A percentile compares a stretch with the other conserved stretches of the same genome.
These are phyloP conservation scores for Phaonia tiefii DNA, from an alignment of 2,888 invertebrate species.

Conservation along the genomic window DNA sequence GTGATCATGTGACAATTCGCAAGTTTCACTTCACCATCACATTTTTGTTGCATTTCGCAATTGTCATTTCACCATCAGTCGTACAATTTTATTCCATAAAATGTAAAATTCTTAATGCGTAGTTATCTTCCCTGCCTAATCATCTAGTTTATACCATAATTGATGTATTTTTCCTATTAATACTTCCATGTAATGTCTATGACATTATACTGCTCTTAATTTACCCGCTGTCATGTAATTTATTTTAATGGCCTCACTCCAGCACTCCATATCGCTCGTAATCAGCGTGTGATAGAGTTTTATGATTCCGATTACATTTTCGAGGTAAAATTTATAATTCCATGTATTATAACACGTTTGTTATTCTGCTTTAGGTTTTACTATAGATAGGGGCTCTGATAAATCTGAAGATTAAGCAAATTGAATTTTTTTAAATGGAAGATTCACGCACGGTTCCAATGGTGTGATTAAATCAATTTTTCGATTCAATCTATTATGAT, in stretches of 20 bases:
- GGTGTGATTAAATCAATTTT: no score
- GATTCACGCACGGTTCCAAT: no score
- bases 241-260: not conserved
- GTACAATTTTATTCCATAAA: no score
- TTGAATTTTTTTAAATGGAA: no score
- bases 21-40: no score
- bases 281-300: not conserved
- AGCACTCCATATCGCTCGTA: not conserved
- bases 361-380: not conserved
- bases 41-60: no score
- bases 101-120: no score
- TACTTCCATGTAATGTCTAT: not conserved
- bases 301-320: slow-evolving; percentile 9
- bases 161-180: not conserved
- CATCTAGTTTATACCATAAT: slow-evolving; percentile 2
- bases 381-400: not conserved
- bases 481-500: no score
- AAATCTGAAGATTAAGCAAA: not conserved
- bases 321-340: slow-evolving; percentile 2
- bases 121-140: no score
- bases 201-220: not conserved
- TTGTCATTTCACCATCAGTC: no score
- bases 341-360: not conserved
- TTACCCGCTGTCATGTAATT: not conserved
- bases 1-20: no score